Percentiles rank a stretch among this genome's conserved stretches.
Conservation (phyloP, 2,797 vertebrate genomes). For the Dendrocincla tyrannina region DNA sequence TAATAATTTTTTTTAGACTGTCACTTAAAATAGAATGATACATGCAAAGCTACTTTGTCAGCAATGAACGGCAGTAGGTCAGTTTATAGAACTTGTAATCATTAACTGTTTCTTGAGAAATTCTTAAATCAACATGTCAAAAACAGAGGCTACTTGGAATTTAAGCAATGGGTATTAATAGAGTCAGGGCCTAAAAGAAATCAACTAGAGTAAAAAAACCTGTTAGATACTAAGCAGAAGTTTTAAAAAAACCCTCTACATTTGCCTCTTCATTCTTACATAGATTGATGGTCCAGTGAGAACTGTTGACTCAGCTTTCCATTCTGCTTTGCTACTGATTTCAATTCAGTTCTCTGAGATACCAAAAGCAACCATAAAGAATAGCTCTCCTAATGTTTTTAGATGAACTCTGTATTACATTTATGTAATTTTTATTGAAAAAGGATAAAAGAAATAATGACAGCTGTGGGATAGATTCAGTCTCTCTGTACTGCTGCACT, state of each 20-base stretch:
- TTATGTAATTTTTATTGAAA: not conserved
- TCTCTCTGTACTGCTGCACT: not conserved
- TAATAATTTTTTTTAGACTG: constrained; percentile 42
- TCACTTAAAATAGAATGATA: not conserved
- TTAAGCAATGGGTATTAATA: not conserved
- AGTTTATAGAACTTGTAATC: not conserved
- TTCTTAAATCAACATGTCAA: not conserved
- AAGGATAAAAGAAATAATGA: not conserved
- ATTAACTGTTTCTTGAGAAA: not conserved
- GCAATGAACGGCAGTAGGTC: not conserved
- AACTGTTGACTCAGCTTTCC: not conserved
- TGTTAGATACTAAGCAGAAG: not conserved
- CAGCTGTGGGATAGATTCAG: not conserved
- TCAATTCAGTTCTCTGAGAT: not conserved
- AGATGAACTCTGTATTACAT: not conserved
- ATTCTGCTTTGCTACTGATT: not conserved
- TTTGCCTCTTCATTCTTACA: not conserved
- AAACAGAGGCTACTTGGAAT: not conserved
- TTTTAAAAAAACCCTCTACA: not conserved
- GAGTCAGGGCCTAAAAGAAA: not conserved
- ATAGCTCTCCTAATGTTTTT: not conserved
- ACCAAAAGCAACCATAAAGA: not conserved
- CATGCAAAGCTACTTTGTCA: not conserved
- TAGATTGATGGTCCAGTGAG: not conserved
- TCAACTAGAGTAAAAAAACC: not conserved